Conservation (phyloP, 2,888 invertebrate genomes). For the Melikaiella ostensackeni region DNA sequence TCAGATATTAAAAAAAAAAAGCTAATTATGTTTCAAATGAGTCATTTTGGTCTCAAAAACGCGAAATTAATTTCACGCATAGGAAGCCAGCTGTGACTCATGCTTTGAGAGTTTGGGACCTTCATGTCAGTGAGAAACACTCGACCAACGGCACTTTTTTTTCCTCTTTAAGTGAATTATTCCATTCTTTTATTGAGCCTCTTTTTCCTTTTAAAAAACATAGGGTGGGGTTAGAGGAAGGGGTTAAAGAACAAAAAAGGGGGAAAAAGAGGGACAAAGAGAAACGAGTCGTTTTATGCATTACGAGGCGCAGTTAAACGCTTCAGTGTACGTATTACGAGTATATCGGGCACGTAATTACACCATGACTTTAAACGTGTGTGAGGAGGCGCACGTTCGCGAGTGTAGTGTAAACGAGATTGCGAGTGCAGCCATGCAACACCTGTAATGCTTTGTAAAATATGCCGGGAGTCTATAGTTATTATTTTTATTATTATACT, state of each 20-base stretch:
- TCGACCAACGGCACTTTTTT: not conserved
- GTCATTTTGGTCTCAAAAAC: not conserved
- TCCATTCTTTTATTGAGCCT: not conserved
- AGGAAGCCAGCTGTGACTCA: not conserved
- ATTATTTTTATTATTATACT: too few species aligned
- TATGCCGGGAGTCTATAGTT: not conserved
- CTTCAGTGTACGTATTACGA: constrained; percentile 2
- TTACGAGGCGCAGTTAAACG: not conserved
- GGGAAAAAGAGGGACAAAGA: not conserved
- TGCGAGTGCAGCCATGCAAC: constrained; percentile 31
- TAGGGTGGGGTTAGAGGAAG: not conserved
- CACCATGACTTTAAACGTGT: constrained; percentile 11
- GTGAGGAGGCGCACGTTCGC: not conserved
- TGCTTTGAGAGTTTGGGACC: not conserved
- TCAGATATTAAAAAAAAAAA: not conserved
- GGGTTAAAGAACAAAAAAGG: not conserved
- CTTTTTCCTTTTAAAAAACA: not conserved
- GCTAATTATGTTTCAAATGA: not conserved
- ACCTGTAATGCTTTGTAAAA: constrained; percentile 25
- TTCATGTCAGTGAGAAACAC: not conserved
- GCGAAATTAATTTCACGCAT: not conserved
- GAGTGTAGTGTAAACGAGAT: constrained; percentile 29
- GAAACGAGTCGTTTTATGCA: constrained; percentile 28
- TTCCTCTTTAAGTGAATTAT: not conserved
- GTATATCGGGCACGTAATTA: constrained; percentile 25